Evolutionary conservation across 2,113 vertebrate species (phyloP).

Genomic region (Meleagris gallopavo): DNA sequence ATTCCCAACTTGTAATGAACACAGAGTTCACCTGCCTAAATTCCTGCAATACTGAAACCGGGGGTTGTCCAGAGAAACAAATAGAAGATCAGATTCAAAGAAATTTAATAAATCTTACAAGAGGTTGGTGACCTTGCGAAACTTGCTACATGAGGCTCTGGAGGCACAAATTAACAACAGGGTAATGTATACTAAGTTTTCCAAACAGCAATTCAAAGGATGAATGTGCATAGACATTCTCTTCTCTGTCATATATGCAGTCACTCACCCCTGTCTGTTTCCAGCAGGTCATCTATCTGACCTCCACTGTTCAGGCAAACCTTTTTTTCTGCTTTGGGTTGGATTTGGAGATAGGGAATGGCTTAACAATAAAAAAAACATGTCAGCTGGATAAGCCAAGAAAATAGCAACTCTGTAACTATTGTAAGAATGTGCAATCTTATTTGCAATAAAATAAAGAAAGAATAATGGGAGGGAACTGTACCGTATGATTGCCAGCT

Average conservation of each 20-base stretch:
- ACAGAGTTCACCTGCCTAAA: neutral
- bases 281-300: neutral
- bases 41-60: neutral
- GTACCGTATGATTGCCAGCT: neutral
- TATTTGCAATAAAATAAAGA: conserved; percentile 31
- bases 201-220: neutral
- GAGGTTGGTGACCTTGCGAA: neutral
- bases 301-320: neutral
- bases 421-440: conserved; percentile 15
- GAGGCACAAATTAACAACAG: neutral
- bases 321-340: neutral
- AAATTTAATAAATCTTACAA: neutral
- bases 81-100: neutral
- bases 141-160: neutral
- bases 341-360: neutral
- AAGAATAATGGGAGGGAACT: neutral
- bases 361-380: neutral
- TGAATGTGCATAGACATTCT: neutral
- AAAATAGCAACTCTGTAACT: neutral
- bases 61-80: rapidly evolving
- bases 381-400: neutral
- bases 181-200: neutral
- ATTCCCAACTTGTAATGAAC: neutral
- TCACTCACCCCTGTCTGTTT: neutral
- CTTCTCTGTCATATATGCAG: neutral